These are phyloP conservation scores for Teleogryllus oceanicus DNA, from an alignment of 2,888 invertebrate genomes.

Conservation along the genomic window DNA sequence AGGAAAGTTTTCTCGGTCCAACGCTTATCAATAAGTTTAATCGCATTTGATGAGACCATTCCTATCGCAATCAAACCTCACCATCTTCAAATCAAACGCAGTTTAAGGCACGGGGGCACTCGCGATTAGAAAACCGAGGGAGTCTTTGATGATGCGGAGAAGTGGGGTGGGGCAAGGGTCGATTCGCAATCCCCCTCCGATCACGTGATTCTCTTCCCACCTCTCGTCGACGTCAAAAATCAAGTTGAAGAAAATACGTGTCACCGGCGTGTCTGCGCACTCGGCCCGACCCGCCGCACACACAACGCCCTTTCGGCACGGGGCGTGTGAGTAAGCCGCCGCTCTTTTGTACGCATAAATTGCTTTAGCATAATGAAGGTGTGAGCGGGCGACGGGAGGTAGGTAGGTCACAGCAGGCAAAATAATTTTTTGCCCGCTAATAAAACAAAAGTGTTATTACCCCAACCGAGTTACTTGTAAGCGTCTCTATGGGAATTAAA, in stretches of 20 bases:
- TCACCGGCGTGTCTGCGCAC: background rate
- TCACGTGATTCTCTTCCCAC: no score
- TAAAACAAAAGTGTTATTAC: constrained; percentile 24
- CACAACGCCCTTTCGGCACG: background rate
- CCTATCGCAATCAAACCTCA: no score
- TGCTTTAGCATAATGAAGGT: constrained; percentile 29
- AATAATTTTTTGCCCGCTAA: constrained; percentile 23
- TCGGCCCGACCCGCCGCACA: background rate
- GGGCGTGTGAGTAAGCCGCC: background rate
- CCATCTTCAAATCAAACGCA: no score
- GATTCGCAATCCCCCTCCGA: no score
- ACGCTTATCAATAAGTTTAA: no score
- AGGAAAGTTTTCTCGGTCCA: no score
- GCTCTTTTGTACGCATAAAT: constrained; percentile 25
- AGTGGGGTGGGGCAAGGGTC: no score
- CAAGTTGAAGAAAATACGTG: background rate
- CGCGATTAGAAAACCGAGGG: no score
- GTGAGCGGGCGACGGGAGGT: background rate
- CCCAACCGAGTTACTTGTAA: background rate
- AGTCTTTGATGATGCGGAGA: no score
- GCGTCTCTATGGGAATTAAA: background rate
- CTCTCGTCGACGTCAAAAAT: background rate
- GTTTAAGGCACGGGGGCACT: no score
- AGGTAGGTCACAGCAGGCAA: constrained; percentile 21
- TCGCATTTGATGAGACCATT: no score